Conservation (phyloP, 1,140 invertebrate genomes). For the Nixonia krombeini region DNA sequence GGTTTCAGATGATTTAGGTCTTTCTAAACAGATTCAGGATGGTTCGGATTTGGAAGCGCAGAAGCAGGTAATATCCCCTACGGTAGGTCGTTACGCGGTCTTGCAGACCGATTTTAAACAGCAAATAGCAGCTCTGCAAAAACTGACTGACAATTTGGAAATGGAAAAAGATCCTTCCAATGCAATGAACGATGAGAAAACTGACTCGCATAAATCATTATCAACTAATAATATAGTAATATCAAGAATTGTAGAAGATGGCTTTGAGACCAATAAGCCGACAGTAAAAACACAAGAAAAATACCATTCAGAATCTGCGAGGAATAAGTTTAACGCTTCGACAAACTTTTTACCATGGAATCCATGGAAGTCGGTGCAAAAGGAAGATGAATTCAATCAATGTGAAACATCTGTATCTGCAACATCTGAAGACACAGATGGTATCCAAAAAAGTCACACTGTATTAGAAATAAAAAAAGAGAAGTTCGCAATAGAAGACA, state of each 20-base stretch:
- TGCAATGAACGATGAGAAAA: constrained; percentile 14
- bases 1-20: constrained; percentile 47
- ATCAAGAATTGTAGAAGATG: constrained; percentile 30
- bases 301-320: neutral
- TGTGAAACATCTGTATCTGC: too few relatives aligned
- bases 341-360: constrained; percentile 2
- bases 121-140: constrained; percentile 57
- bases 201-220: constrained; percentile 34
- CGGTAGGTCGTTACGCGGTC: constrained; percentile 57
- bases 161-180: constrained; percentile 52
- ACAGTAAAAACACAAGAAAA: constrained; percentile 16
- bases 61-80: constrained; percentile 69
- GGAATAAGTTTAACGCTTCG: neutral
- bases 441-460: neutral
- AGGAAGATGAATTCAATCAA: neutral
- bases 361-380: constrained; percentile 4
- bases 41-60: constrained; percentile 58
- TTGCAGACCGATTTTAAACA: constrained; percentile 67
- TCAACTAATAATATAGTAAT: constrained; percentile 42
- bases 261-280: constrained; percentile 13
- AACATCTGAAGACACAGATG: neutral
- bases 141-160: constrained; percentile 62
- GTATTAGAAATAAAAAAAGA: too few relatives aligned
- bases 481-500: too few relatives aligned
- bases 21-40: constrained; percentile 45